Evolutionary conservation across 2,113 vertebrate species (phyloP), one percentile per base, ranked within the genome.

Genomic region (Corydoras maculifer): DNA sequence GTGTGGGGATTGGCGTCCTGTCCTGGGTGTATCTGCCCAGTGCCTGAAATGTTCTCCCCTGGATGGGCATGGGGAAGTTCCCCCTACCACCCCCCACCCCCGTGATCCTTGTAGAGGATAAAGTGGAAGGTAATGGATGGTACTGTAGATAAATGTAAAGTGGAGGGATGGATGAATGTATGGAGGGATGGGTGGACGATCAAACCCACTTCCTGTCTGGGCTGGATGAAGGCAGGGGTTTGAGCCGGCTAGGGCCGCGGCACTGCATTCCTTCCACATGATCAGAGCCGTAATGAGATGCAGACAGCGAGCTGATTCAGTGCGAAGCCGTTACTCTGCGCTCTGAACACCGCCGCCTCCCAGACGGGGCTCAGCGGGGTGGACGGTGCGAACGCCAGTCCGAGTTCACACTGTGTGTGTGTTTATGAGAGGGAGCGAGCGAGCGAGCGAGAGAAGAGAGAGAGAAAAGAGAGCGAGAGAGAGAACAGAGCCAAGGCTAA

Each of bases 211-310:
- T 74, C 72, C 72, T 74, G 58, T 29, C 29, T 15, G 48, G 60
- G 62, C 43, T 63, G 51, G 55, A 31, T 53, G 18, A 48, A 51
- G 58, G 48, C 3, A 15, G 49, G 29, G 5, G 29, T 7, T 9
- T 25, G 5, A 18, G 53, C 8, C 5, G 4, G 32, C 43, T 30
- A 54, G 18, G 15, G 58, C 60, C 73, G 64, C 63, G 68, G 60
- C 59, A 31, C 63, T 63, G 55, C 78, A 79, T 76, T 79, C 78
- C 75, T 76, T 76, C 70, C 74, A 79, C 74, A 76, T 79, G 74
- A 76, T 76, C 73, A 73, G 60, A 60, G 67, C 72, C 68, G 67
- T 78, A 78, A 73, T 72, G 68, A 73, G 75, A 79, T 68, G 59
- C 79, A 76, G 59, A 78, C 72, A 55, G 50, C 48, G 7, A 64